A percentile compares a stretch with the other conserved stretches of the same genome.
phyloP scores from a whole-genome alignment of 2,113 vertebrate genomes.

The Pavo muticus region DNA sequence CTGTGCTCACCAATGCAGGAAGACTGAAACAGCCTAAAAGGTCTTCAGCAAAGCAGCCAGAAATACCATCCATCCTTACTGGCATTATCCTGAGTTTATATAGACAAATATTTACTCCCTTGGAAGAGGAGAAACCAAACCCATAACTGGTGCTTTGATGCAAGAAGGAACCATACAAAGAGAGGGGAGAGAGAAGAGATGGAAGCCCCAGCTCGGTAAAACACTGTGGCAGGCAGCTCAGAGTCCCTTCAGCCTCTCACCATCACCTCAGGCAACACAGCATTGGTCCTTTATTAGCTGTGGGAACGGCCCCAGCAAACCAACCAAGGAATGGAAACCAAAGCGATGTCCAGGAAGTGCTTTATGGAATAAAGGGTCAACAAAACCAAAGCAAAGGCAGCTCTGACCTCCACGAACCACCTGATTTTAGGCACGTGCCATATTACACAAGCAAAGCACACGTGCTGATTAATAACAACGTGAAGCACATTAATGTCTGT shows the following conservation, averaged over 20 bases:
- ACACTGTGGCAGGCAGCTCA: not conserved
- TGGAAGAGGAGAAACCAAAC: not conserved
- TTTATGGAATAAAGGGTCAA: not conserved
- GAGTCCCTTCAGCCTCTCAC: not conserved
- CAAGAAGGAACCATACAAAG: not conserved
- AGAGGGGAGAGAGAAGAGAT: not conserved
- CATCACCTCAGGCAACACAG: not conserved
- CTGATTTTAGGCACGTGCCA: not conserved
- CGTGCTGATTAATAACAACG: not conserved
- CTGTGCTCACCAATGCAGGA: not conserved
- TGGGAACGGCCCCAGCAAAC: not conserved
- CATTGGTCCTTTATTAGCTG: not conserved
- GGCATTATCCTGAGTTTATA: not conserved
- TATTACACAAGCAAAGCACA: not conserved
- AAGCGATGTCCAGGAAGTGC: not conserved
- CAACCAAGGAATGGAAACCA: not conserved
- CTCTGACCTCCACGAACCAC: not conserved
- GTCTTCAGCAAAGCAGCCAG: not conserved
- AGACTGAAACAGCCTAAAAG: not conserved
- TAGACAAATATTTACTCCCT: not conserved
- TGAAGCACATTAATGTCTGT: not conserved
- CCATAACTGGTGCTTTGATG: not conserved
- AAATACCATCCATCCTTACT: not conserved
- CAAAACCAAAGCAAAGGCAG: not conserved
- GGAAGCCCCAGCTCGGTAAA: not conserved